Evolutionary conservation across 2,888 invertebrate genomes (phyloP).

Genomic region (Gari tellinella): DNA sequence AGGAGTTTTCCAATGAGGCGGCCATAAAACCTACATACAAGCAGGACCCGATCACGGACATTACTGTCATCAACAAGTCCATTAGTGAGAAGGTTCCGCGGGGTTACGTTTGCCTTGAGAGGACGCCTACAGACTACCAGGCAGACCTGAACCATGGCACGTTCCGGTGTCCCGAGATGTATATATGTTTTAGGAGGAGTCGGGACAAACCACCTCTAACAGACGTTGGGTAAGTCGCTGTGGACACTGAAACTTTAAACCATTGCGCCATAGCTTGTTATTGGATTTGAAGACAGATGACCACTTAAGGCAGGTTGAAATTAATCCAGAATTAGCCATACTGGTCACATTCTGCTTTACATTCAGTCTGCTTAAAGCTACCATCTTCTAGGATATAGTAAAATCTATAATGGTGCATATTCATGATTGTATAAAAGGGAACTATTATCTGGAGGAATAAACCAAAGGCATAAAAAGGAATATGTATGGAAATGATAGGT

Average conservation of each 20-base stretch:
- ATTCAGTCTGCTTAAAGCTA: too few relatives aligned
- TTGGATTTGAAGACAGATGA: too few relatives aligned
- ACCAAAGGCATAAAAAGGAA: too few relatives aligned
- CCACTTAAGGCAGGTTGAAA: too few relatives aligned
- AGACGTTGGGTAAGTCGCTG: conserved; percentile 93
- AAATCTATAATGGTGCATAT: too few relatives aligned
- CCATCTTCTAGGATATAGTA: too few relatives aligned
- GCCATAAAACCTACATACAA: conserved; percentile 90
- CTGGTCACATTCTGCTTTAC: too few relatives aligned
- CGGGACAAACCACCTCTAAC: conserved; percentile 98
- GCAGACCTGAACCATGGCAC: conserved; percentile 99
- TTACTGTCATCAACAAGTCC: conserved; percentile 95
- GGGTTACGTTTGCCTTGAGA: conserved; percentile 79
- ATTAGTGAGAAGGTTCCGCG: conserved; percentile 90
- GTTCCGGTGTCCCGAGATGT: conserved; percentile 96
- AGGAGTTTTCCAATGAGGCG: conserved; percentile 90
- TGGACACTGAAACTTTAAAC: neutral
- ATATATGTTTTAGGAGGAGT: conserved; percentile 95
- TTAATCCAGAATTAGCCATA: too few relatives aligned
- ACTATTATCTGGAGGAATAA: too few relatives aligned
- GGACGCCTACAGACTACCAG: conserved; percentile 88
- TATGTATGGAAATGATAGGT: too few relatives aligned
- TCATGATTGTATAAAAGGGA: too few relatives aligned
- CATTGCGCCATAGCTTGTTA: too few relatives aligned
- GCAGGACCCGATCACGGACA: conserved; percentile 96